Conservation (phyloP, 2,888 invertebrate genomes). For the Acronicta aceris region DNA sequence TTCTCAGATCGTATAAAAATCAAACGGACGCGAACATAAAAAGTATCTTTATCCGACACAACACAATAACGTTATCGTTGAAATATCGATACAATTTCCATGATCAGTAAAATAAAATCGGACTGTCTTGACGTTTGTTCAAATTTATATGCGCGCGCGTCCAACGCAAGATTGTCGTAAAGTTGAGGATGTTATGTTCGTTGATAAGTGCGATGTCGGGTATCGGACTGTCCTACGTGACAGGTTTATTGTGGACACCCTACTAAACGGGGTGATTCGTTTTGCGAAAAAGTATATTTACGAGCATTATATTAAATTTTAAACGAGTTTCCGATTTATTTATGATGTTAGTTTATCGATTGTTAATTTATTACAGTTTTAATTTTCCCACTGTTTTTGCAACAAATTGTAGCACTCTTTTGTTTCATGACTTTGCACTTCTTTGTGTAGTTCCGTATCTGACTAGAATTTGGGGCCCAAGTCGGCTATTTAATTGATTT, state of each 20-base stretch:
- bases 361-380: slow-evolving; percentile 46
- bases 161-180: slow-evolving; percentile 84
- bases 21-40: slow-evolving; percentile 78
- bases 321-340: slow-evolving; percentile 55
- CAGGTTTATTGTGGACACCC: slow-evolving; percentile 87
- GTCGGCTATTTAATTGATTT: too few species aligned
- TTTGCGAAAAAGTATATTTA: slow-evolving; percentile 66
- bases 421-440: slow-evolving; percentile 16
- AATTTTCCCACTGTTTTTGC: slow-evolving; percentile 31
- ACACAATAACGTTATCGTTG: slow-evolving; percentile 84
- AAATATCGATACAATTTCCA: slow-evolving; percentile 88
- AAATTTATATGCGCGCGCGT: slow-evolving; percentile 82
- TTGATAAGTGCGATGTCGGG: slow-evolving; percentile 85
- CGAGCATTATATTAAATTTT: slow-evolving; percentile 52
- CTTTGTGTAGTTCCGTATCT: too few species aligned
- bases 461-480: too few species aligned
- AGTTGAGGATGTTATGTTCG: slow-evolving; percentile 86
- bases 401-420: slow-evolving; percentile 24
- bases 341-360: slow-evolving; percentile 45
- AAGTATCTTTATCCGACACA: slow-evolving; percentile 78
- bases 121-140: slow-evolving; percentile 81
- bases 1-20: slow-evolving; percentile 74
- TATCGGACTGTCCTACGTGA: slow-evolving; percentile 80
- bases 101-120: slow-evolving; percentile 87
- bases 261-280: slow-evolving; percentile 75